Evolutionary conservation across 2,113 vertebrate species (phyloP).

Genomic region (Poicephalus gulielmi): DNA sequence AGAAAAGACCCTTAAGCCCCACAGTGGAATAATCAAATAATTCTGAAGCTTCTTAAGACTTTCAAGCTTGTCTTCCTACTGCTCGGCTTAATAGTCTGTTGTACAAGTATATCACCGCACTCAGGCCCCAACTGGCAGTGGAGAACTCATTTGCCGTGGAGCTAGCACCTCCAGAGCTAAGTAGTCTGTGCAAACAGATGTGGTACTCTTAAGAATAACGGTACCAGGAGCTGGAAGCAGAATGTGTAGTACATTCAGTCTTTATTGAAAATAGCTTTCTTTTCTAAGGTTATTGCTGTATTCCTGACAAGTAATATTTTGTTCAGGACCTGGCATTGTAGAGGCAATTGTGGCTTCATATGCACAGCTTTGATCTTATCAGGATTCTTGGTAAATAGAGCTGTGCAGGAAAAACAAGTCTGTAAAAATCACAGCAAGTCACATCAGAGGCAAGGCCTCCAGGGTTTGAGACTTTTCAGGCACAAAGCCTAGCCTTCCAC

Average conservation of each 20-base stretch:
- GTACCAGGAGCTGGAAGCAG: background rate
- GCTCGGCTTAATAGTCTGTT: background rate
- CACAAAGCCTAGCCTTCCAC: conserved; percentile 1
- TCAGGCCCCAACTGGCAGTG: background rate
- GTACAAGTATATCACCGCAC: background rate
- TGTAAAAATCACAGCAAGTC: conserved; percentile 37
- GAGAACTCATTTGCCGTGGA: background rate
- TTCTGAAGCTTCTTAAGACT: background rate
- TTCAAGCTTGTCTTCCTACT: background rate
- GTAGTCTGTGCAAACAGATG: background rate
- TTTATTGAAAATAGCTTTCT: background rate
- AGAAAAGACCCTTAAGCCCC: background rate
- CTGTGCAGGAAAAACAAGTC: conserved; percentile 3
- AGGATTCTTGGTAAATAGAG: conserved; percentile 28
- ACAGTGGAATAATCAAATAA: background rate
- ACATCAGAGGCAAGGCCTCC: background rate
- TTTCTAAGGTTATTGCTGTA: background rate
- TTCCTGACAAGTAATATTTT: background rate
- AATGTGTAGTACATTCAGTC: background rate
- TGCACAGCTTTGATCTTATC: conserved; percentile 11
- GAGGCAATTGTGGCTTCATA: background rate
- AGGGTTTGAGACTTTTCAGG: background rate
- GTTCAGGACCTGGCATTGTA: background rate
- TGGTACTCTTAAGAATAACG: background rate
- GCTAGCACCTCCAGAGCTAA: background rate